Base-by-base conservation (phyloP, 2,888 invertebrate species). In the Drosophila merina region DNA sequence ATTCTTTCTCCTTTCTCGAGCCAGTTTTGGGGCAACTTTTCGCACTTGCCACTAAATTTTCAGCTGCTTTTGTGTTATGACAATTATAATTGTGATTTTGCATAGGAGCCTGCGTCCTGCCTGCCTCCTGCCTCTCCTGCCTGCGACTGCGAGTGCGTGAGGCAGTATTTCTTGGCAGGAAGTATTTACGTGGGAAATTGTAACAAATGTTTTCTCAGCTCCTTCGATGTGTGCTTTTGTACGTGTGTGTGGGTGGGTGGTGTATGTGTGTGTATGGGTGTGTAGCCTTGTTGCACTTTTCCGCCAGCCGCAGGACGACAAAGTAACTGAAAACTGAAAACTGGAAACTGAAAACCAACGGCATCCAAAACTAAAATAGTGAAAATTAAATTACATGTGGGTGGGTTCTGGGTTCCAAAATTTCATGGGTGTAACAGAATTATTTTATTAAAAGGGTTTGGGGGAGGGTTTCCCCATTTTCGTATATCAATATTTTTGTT, bases 61-160 rank as follows among this genome's bases (percentile, higher is more conserved):
- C 75, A 76, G 88, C 73, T 84, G 84, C 84, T 76, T 88, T 88
- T 88, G 76, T 88, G 75, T 86, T 88, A 86, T 88, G 85, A 86
- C 80, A 84, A 85, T 88, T 85, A 86, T 88, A 86, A 88, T 86
- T 85, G 84, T 83, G 70, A 74, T 75, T 72, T 69, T 67, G 71
- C 76, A 80, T 77, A 70, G 57, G 69, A 14, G 14, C 14, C 14
- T 14, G n/a, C n/a, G n/a, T n/a, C 14, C 14, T 14, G 14, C 14
- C 14, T 14, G 14, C 14, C 14, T 14, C n/a, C n/a, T 63, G 51
- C 20, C 20, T 20, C 20, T 20, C 20, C 20, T 20, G 20, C 56
- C 49, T 30, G 42, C 38, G 28, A 20, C 2, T 20, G 31, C 47
- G 48, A 25, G 58, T 47, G 51, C 9, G 20, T 48, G 52, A 57